Evolutionary conservation across 2,888 invertebrate species (phyloP).

Genomic region (Periphyllus acericola): DNA sequence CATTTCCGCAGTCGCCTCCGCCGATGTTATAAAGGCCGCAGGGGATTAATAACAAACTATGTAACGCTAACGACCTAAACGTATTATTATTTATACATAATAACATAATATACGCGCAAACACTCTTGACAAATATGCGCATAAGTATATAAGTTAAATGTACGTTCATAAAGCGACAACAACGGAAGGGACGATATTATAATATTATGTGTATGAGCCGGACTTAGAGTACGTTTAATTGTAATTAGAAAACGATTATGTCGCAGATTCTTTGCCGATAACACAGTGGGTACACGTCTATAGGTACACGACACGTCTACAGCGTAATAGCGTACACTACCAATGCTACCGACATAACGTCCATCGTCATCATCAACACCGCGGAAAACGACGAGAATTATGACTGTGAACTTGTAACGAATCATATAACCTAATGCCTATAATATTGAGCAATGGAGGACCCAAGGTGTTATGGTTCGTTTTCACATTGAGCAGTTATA

Average conservation of each 20-base stretch:
- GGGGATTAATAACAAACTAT: constrained; percentile 19
- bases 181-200: not conserved
- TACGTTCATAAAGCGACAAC: not conserved
- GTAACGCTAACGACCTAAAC: constrained; percentile 14
- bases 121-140: not conserved
- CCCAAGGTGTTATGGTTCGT: no score
- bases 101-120: not conserved
- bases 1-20: constrained; percentile 29
- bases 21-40: constrained; percentile 16
- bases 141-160: not conserved
- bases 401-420: not conserved
- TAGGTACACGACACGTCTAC: no score
- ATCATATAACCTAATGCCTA: not conserved
- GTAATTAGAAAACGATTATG: constrained; percentile 1
- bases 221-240: not conserved
- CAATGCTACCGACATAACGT: not conserved
- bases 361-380: not conserved
- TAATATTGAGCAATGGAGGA: no score
- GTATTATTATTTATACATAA: not conserved
- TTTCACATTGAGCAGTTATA: not conserved
- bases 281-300: no score
- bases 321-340: not conserved
- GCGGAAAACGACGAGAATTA: not conserved
- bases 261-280: no score
- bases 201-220: not conserved